Conservation (phyloP, 2,888 invertebrate genomes). For the Meganola albula region DNA sequence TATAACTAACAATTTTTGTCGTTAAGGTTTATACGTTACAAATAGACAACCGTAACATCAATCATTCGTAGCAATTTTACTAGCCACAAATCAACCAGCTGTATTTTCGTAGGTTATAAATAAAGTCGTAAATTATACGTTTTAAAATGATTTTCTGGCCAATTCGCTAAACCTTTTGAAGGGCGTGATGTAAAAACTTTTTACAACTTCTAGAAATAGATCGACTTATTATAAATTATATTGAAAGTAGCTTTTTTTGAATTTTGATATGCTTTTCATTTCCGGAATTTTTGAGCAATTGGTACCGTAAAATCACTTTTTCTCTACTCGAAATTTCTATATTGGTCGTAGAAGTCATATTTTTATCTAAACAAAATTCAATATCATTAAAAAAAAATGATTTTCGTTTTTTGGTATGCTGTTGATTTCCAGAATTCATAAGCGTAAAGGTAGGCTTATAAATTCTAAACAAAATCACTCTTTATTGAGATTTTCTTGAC, state of each 20-base stretch:
- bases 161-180: slow-evolving; percentile 53
- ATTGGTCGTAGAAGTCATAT: too few species aligned
- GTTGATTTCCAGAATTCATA: too few species aligned
- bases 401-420: too few species aligned
- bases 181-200: slow-evolving; percentile 54
- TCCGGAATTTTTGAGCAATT: too few species aligned
- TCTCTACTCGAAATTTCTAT: too few species aligned
- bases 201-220: slow-evolving; percentile 59
- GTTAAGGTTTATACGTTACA: slow-evolving; percentile 10
- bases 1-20: slow-evolving; percentile 16
- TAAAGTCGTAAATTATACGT: slow-evolving; percentile 43
- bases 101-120: slow-evolving; percentile 44
- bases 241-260: slow-evolving; percentile 37
- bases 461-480: too few species aligned
- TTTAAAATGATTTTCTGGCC: slow-evolving; percentile 37
- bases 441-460: too few species aligned
- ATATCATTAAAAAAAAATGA: too few species aligned
- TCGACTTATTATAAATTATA: slow-evolving; percentile 42
- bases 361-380: too few species aligned
- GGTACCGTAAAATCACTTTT: too few species aligned
- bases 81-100: slow-evolving; percentile 45
- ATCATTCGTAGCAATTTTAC: slow-evolving; percentile 45
- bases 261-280: too few species aligned
- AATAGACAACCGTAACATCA: slow-evolving; percentile 35
- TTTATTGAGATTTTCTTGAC: too few species aligned